Percentiles rank a stretch among this genome's conserved stretches.
Evolutionary conservation across 2,113 vertebrate species (phyloP).

Genomic region (Vombatus ursinus): DNA sequence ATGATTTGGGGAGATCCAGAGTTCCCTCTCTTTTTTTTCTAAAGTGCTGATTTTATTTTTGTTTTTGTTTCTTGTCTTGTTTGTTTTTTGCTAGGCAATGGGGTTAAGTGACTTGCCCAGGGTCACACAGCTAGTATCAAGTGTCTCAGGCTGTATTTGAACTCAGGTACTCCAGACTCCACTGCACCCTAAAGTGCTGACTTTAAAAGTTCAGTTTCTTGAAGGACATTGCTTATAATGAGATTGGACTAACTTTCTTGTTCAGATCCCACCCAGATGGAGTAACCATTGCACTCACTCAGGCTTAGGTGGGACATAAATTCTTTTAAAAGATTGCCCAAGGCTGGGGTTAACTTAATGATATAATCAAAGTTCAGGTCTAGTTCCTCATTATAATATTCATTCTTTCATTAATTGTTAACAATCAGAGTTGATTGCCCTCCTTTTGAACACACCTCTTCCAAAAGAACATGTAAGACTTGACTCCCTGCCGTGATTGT

Average conservation of each 20-base stretch:
- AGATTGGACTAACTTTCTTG: background rate
- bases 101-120: no score
- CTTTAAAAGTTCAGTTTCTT: background rate
- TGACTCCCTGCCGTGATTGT: background rate
- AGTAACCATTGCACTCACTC: background rate
- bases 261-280: background rate
- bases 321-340: background rate
- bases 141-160: no score
- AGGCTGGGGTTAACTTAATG: background rate
- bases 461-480: background rate
- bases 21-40: background rate
- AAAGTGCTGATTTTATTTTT: background rate
- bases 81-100: no score
- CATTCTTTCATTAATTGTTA: background rate
- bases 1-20: background rate
- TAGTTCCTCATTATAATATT: background rate
- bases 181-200: background rate
- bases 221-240: background rate
- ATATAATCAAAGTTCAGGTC: background rate
- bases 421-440: background rate
- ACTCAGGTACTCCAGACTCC: no score
- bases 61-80: no score
- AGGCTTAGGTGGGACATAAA: background rate
- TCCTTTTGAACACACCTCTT: background rate
- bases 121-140: no score